phyloP scores from a whole-genome alignment of 2,888 invertebrate genomes.

The Parelbella ahira region DNA sequence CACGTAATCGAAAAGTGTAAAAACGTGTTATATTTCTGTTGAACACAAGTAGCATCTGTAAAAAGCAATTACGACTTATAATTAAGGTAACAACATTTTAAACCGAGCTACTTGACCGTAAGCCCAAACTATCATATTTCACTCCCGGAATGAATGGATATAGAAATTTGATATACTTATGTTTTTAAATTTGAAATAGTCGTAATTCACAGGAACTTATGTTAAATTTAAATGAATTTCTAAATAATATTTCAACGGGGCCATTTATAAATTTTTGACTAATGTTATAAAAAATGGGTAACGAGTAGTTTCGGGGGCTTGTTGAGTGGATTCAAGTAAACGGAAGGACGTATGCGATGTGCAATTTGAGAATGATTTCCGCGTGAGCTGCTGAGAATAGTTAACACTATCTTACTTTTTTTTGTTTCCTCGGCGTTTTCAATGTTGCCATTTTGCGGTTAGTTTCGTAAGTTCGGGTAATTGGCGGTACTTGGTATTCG shows the following conservation, averaged over 20 bases:
- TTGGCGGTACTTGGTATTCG: no score
- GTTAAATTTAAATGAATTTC: no score
- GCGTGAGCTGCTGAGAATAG: slow-evolving; percentile 67
- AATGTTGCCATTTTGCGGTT: slow-evolving; percentile 46
- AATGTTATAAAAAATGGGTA: slow-evolving; percentile 29
- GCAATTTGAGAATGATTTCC: slow-evolving; percentile 79
- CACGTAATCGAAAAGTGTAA: slow-evolving; percentile 26
- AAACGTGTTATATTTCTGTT: slow-evolving; percentile 50
- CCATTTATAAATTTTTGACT: no score
- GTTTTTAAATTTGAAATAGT: slow-evolving; percentile 7
- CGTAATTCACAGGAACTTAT: no score
- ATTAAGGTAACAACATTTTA: slow-evolving; percentile 44
- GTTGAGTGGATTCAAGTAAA: slow-evolving; percentile 39
- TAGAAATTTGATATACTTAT: slow-evolving; percentile 50
- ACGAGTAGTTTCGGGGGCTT: slow-evolving; percentile 5
- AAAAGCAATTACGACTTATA: slow-evolving; percentile 52
- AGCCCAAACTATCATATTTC: slow-evolving; percentile 57
- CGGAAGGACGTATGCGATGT: slow-evolving; percentile 63
- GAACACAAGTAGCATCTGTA: slow-evolving; percentile 36
- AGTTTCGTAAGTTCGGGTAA: no score
- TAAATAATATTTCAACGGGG: no score
- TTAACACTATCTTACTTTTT: slow-evolving; percentile 57
- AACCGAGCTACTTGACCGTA: slow-evolving; percentile 63
- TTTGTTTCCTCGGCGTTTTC: slow-evolving; percentile 49
- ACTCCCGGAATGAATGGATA: slow-evolving; percentile 45